Conservation (phyloP, 2,888 invertebrate genomes). For the Chalcosyrphus nemorum region DNA sequence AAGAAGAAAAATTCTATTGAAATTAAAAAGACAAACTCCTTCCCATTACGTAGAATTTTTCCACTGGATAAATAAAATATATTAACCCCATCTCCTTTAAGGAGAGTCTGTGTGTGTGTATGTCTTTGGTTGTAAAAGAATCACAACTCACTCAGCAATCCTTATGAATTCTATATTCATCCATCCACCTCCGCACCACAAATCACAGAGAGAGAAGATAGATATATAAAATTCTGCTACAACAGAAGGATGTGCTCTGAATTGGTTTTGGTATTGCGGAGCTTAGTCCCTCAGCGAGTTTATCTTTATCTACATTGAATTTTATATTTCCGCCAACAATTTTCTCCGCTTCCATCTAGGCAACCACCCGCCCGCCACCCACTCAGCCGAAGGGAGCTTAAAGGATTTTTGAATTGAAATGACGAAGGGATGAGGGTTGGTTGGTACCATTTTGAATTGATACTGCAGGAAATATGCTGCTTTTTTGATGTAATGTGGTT, state of each 20-base stretch:
- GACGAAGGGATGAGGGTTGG: background rate
- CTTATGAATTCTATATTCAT: constrained; percentile 14
- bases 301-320: constrained; percentile 34
- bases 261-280: constrained; percentile 9
- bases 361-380: background rate
- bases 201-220: constrained; percentile 11
- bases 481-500: constrained; percentile 24
- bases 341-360: background rate
- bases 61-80: background rate
- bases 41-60: background rate
- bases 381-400: background rate
- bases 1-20: background rate
- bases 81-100: background rate
- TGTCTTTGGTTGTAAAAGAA: background rate
- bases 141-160: constrained; percentile 14
- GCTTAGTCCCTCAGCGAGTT: constrained; percentile 20
- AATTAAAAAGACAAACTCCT: background rate
- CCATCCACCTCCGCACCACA: constrained; percentile 1
- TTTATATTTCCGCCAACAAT: constrained; percentile 35
- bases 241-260: constrained; percentile 11
- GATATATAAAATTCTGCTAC: background rate
- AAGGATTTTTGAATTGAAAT: constrained; percentile 24
- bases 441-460: constrained; percentile 6
- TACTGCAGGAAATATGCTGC: constrained; percentile 8
- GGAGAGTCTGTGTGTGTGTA: background rate